Conservation (phyloP, 2,797 vertebrate species). For the Sebastes glaucus region DNA sequence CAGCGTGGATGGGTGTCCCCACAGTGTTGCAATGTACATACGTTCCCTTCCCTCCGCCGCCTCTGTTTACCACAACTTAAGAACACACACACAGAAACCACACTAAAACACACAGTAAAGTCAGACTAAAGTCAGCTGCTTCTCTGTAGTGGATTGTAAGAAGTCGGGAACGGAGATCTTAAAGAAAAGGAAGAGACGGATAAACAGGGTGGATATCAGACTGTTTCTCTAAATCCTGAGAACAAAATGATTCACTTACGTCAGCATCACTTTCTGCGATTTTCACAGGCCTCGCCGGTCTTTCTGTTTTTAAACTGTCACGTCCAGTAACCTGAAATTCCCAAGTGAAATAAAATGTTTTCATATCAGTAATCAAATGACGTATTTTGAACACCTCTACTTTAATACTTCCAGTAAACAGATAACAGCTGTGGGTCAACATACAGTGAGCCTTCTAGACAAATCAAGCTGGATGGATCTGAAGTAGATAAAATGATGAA, state of each 20-base stretch:
- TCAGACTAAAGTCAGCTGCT: conserved; percentile 54
- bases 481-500: background rate
- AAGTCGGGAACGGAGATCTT: conserved; percentile 57
- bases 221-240: conserved; percentile 38
- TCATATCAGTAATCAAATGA: background rate
- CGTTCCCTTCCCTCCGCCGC: conserved; percentile 63
- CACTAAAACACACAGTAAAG: conserved; percentile 58
- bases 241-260: conserved; percentile 85
- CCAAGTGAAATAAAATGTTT: conserved; percentile 43
- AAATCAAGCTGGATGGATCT: conserved; percentile 33
- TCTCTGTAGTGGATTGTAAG: conserved; percentile 66
- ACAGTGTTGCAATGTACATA: conserved; percentile 72
- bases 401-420: conserved; percentile 1
- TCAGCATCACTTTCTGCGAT: conserved; percentile 97
- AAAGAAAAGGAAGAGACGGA: conserved; percentile 40
- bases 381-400: background rate
- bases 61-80: conserved; percentile 78
- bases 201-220: conserved; percentile 48
- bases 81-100: conserved; percentile 55
- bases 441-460: conserved; percentile 10
- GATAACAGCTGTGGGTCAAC: conserved; percentile 1
- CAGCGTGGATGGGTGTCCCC: conserved; percentile 73
- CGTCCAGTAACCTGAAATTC: conserved; percentile 90
- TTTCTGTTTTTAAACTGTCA: conserved; percentile 89
- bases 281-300: conserved; percentile 90